Evolutionary conservation across 2,888 invertebrate genomes (phyloP).

Genomic region (Agrotis segetum): DNA sequence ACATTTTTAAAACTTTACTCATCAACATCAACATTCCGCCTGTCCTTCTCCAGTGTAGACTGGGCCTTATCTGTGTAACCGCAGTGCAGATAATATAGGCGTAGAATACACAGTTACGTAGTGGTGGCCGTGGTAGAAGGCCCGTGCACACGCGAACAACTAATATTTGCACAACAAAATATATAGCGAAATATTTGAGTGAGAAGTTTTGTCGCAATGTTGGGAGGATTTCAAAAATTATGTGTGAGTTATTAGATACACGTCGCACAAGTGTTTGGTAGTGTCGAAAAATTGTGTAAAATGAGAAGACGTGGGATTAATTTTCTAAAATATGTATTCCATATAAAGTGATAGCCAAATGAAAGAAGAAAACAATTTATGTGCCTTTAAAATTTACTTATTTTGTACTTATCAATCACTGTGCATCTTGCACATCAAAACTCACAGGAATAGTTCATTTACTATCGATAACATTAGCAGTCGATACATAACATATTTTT

Average conservation of each 20-base stretch:
- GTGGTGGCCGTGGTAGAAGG: background rate
- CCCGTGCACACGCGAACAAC: slow-evolving; percentile 11
- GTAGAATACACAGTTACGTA: slow-evolving; percentile 41
- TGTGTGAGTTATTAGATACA: slow-evolving; percentile 52
- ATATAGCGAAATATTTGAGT: slow-evolving; percentile 1
- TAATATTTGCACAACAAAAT: slow-evolving; percentile 13
- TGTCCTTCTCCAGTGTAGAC: slow-evolving; percentile 6
- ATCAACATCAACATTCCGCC: background rate
- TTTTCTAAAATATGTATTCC: background rate
- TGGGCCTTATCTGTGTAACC: slow-evolving; percentile 10
- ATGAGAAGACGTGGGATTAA: background rate
- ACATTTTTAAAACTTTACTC: slow-evolving; percentile 7
- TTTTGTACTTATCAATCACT: too few relatives aligned
- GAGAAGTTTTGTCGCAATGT: slow-evolving; percentile 32
- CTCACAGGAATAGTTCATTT: too few relatives aligned
- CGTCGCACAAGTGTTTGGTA: background rate
- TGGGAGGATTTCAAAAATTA: slow-evolving; percentile 37
- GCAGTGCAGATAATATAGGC: slow-evolving; percentile 32
- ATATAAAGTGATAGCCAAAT: too few relatives aligned
- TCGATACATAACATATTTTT: too few relatives aligned
- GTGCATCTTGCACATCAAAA: too few relatives aligned
- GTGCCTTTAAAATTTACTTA: too few relatives aligned
- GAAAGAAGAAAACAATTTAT: too few relatives aligned
- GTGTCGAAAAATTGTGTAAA: background rate
- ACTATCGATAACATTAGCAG: too few relatives aligned